phyloP scores from a whole-genome alignment of 2,888 invertebrate species.

The Clunio marinus region DNA sequence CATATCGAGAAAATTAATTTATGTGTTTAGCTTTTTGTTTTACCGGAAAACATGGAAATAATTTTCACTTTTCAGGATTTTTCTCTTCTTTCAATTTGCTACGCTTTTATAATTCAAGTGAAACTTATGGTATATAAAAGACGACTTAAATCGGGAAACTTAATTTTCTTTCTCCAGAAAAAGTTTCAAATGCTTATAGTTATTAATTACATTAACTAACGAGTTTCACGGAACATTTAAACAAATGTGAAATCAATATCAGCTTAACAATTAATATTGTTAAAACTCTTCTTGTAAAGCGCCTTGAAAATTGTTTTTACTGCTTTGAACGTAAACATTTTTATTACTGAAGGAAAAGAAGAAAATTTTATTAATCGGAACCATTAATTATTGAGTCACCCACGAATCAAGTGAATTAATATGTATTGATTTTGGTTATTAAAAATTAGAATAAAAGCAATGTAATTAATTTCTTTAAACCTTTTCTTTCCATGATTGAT shows the following conservation, averaged over 20 bases:
- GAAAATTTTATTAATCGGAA: neutral
- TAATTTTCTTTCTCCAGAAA: too few relatives aligned
- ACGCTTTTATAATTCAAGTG: too few relatives aligned
- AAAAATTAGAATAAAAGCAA: too few relatives aligned
- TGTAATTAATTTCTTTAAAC: too few relatives aligned
- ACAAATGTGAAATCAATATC: conserved; percentile 13
- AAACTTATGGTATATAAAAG: too few relatives aligned
- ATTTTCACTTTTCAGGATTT: neutral
- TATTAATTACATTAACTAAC: too few relatives aligned
- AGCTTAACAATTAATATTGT: neutral
- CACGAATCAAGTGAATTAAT: conserved; percentile 12
- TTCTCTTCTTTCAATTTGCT: too few relatives aligned
- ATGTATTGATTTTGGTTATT: neutral
- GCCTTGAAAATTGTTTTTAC: neutral
- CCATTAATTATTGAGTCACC: neutral
- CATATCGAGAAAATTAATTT: conserved; percentile 23
- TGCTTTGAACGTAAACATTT: too few relatives aligned
- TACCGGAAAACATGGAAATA: neutral
- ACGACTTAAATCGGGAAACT: too few relatives aligned
- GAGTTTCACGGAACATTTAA: neutral
- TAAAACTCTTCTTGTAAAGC: neutral
- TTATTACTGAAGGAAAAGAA: neutral
- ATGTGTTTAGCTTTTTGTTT: neutral
- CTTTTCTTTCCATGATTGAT: neutral
- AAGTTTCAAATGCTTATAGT: too few relatives aligned